phyloP scores from a whole-genome alignment of 2,888 invertebrate genomes.

The Drosophila niveifrons region DNA sequence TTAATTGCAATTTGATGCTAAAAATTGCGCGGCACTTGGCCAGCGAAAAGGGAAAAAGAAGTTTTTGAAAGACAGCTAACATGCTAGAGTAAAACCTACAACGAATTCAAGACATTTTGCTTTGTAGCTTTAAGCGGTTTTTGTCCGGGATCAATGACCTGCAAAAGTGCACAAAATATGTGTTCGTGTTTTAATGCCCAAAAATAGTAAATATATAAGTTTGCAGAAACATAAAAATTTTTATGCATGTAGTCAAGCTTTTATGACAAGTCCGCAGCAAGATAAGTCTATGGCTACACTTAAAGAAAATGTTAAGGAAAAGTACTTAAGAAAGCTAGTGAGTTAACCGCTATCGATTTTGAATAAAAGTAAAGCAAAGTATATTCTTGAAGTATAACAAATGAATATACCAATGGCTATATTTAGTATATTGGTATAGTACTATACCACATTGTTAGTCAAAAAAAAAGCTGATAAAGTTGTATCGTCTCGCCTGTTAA shows the following conservation, averaged over 20 bases:
- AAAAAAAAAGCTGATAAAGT: no score
- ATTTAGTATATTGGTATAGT: no score
- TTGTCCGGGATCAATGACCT: conserved; percentile 44
- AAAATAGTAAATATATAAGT: conserved; percentile 46
- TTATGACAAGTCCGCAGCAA: conserved; percentile 43
- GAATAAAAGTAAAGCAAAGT: no score
- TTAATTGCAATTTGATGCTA: conserved; percentile 79
- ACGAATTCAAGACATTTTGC: not conserved
- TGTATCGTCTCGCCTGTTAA: no score
- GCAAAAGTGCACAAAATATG: conserved; percentile 12
- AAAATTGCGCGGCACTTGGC: conserved; percentile 66
- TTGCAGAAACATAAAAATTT: conserved; percentile 58
- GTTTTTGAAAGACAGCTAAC: conserved; percentile 31
- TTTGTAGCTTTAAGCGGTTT: not conserved
- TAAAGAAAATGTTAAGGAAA: not conserved
- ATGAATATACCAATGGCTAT: no score
- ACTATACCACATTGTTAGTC: no score
- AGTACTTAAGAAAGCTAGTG: no score
- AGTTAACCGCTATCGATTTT: no score
- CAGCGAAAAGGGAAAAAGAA: conserved; percentile 20
- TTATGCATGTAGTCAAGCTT: conserved; percentile 31
- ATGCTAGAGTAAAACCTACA: conserved; percentile 12
- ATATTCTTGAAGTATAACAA: no score
- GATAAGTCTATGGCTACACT: not conserved
- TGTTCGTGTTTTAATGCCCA: conserved; percentile 32